A percentile compares a stretch with the other conserved stretches of the same genome.
phyloP scores from a whole-genome alignment of 2,888 invertebrate species.

The Sepiola atlantica region DNA sequence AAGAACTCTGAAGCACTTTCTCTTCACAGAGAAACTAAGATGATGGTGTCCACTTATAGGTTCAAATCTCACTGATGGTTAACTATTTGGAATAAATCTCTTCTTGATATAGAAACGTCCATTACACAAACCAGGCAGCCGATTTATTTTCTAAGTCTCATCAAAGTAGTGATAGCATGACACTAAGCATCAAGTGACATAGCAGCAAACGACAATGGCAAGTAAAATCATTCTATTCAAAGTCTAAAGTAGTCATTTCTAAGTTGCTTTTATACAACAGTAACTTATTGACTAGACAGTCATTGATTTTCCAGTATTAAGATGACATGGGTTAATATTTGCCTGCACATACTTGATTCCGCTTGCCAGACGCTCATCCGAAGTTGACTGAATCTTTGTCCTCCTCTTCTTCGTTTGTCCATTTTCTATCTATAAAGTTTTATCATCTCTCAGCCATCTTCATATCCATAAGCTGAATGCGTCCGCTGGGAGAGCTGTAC shows the following conservation, averaged over 20 bases:
- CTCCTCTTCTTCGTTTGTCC: neutral
- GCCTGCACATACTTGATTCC: slow-evolving; percentile 32
- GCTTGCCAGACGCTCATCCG: neutral
- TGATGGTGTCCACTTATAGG: neutral
- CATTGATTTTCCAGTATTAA: slow-evolving; percentile 32
- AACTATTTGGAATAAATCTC: neutral
- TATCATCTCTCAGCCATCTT: slow-evolving; percentile 18
- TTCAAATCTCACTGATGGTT: neutral
- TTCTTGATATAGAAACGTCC: neutral
- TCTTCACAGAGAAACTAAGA: neutral
- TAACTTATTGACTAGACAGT: slow-evolving; percentile 32
- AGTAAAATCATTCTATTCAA: slow-evolving; percentile 1
- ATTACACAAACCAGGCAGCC: slow-evolving; percentile 4
- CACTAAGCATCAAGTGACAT: slow-evolving; percentile 21
- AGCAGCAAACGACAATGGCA: slow-evolving; percentile 32
- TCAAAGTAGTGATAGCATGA: slow-evolving; percentile 32
- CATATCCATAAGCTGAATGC: slow-evolving; percentile 32
- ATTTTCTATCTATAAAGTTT: neutral
- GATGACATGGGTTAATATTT: slow-evolving; percentile 1
- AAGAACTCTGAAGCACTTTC: neutral
- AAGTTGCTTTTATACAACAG: slow-evolving; percentile 12
- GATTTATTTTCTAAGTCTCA: slow-evolving; percentile 9
- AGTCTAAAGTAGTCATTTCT: slow-evolving; percentile 8
- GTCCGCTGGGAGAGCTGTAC: neutral
- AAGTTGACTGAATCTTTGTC: neutral